Evolutionary conservation across 2,888 invertebrate genomes (phyloP), one percentile per base, ranked within the genome.

Genomic region (Crepidodera aurea): DNA sequence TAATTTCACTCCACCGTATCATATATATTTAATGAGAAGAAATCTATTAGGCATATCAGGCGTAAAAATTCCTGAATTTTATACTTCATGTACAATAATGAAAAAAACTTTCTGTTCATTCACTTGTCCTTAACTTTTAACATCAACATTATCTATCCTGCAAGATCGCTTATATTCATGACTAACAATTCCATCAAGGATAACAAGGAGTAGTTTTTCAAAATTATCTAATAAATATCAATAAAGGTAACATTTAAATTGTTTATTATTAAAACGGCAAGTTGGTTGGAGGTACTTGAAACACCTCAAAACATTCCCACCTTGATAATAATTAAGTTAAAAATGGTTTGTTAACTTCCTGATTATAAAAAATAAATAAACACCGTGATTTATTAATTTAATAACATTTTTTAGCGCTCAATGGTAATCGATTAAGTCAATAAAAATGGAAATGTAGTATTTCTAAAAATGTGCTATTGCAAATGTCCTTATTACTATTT

Each of bases 211-310:
- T 51, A 46, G 44, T 40, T 60, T 64, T 64, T 56, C 54, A 32
- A 22, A 60, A 27, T 64, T 56, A 60, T 64, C 60, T 54, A 54
- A 64, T 64, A 60, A 64, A 64, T 64, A 59, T 55, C 29, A 54
- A 39, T 42, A 15, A 58, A 58, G 46, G 40, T 42, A 62, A 57
- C 51, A 42, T 48, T 48, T 44, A 12, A 27, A 19, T 51, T 56
- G 48, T 29, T 48, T 32, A 55, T 55, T 44, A 27, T 12, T n/a
- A n/a, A n/a, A 37, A 53, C 22, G 29, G 13, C n/a, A 39, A n/a
- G n/a, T n/a, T 16, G 39, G 12, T 37, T n/a, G 13, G 18, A 34
- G 12, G 2, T 6, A 22, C 25, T 54, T 16, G 42, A 54, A 42
- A n/a, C 15, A 22, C 22, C 22, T 39, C 16, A 19, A 39, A 16